phyloP scores from a whole-genome alignment of 1,140 invertebrate species.

The Parasteatoda tepidariorum region DNA sequence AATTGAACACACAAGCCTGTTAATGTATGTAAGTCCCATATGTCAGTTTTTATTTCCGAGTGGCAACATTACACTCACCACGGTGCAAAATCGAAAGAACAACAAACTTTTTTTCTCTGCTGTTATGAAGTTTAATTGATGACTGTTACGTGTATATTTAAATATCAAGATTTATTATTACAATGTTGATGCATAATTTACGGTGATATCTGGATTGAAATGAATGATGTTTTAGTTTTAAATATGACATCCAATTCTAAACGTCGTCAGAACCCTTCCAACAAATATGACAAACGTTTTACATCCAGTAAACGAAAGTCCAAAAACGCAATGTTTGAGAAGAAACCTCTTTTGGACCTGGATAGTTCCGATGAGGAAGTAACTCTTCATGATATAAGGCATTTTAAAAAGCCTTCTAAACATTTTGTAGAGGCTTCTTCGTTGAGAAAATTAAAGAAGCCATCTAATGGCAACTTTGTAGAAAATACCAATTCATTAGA shows the following conservation, averaged over 20 bases:
- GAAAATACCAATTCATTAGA: slow-evolving; percentile 8
- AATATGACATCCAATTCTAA: slow-evolving; percentile 21
- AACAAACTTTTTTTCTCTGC: too few relatives aligned
- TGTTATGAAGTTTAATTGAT: too few relatives aligned
- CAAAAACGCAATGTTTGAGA: slow-evolving; percentile 2
- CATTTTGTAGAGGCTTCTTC: background rate
- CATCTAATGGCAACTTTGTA: background rate
- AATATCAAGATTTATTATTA: too few relatives aligned
- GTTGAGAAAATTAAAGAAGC: slow-evolving; percentile 48
- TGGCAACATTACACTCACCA: too few relatives aligned
- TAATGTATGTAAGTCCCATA: too few relatives aligned
- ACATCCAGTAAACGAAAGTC: slow-evolving; percentile 45
- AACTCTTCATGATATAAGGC: slow-evolving; percentile 42
- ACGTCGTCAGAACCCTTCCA: background rate
- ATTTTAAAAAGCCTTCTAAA: slow-evolving; percentile 4
- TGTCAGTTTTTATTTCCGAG: too few relatives aligned
- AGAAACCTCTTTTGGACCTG: slow-evolving; percentile 31
- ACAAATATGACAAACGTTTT: slow-evolving; percentile 38
- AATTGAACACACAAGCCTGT: too few relatives aligned
- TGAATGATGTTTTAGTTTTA: slow-evolving; percentile 25
- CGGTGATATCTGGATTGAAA: too few relatives aligned
- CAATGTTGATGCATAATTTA: too few relatives aligned
- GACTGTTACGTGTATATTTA: too few relatives aligned
- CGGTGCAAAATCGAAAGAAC: too few relatives aligned
- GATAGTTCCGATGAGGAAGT: slow-evolving; percentile 53